Evolutionary conservation across 2,113 vertebrate genomes (phyloP).

Genomic region (Lophochroa leadbeateri): DNA sequence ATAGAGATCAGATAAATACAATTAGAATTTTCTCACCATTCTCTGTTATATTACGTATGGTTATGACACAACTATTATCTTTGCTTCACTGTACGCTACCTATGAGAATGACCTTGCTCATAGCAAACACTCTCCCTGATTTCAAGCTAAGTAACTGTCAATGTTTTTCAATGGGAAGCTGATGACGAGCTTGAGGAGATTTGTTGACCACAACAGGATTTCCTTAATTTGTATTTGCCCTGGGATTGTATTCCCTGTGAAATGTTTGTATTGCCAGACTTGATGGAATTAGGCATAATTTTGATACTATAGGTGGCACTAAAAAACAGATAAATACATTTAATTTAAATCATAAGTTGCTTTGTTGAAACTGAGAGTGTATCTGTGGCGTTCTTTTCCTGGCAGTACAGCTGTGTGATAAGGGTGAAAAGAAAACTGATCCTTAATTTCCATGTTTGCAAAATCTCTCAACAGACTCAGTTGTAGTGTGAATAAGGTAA

Average conservation of each 20-base stretch:
- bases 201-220: neutral
- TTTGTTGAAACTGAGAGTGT: neutral
- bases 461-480: neutral
- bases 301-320: neutral
- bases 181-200: neutral
- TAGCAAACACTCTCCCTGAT: neutral
- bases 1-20: neutral
- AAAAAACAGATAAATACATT: neutral
- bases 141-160: neutral
- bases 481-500: neutral
- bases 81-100: neutral
- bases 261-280: neutral
- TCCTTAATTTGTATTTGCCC: neutral
- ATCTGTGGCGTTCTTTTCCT: neutral
- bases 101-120: neutral
- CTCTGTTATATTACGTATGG: neutral
- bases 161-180: neutral
- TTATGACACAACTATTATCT: neutral
- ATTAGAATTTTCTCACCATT: constrained; percentile 23
- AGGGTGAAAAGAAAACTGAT: neutral
- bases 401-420: neutral
- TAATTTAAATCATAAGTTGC: neutral
- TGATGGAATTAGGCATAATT: neutral
- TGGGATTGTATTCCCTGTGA: neutral
- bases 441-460: neutral